Conservation (phyloP, 2,113 vertebrate genomes). For the Anguilla rostrata region DNA sequence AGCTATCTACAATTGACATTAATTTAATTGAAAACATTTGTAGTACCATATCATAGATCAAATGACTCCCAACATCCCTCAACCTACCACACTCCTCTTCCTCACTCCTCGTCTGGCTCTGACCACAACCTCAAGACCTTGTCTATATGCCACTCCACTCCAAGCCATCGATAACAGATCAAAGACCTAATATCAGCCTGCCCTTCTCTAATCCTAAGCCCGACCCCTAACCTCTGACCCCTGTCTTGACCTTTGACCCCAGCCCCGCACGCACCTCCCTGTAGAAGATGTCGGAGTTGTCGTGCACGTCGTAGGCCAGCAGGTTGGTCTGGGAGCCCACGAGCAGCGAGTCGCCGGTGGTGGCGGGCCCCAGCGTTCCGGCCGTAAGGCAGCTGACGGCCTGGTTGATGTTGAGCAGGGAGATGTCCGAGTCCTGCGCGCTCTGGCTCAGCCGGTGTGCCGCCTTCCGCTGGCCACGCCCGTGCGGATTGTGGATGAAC, state of each 20-base stretch:
- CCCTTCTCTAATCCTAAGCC: too few relatives aligned
- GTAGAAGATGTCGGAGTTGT: slow-evolving; percentile 95
- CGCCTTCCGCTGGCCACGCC: slow-evolving; percentile 70
- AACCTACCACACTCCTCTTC: not conserved
- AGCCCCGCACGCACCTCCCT: slow-evolving; percentile 74
- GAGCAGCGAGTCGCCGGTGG: slow-evolving; percentile 79
- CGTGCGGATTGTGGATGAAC: slow-evolving; percentile 95
- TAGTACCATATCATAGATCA: not conserved
- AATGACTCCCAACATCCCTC: too few relatives aligned
- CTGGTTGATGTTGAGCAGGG: slow-evolving; percentile 95
- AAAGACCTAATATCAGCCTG: too few relatives aligned
- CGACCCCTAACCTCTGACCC: not conserved
- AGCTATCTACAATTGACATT: not conserved
- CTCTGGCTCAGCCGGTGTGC: slow-evolving; percentile 80
- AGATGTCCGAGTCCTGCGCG: slow-evolving; percentile 83
- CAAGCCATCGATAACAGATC: too few relatives aligned
- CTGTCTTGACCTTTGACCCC: not conserved
- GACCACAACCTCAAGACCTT: not conserved
- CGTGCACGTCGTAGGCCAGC: slow-evolving; percentile 90
- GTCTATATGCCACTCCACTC: not conserved
- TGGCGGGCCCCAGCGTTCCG: slow-evolving; percentile 77
- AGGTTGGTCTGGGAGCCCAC: slow-evolving; percentile 94
- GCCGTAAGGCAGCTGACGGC: slow-evolving; percentile 86
- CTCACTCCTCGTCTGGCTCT: not conserved
- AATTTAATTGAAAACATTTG: not conserved